Conservation (phyloP, 1,140 invertebrate species). For the Yoshiicerus persimilis region DNA sequence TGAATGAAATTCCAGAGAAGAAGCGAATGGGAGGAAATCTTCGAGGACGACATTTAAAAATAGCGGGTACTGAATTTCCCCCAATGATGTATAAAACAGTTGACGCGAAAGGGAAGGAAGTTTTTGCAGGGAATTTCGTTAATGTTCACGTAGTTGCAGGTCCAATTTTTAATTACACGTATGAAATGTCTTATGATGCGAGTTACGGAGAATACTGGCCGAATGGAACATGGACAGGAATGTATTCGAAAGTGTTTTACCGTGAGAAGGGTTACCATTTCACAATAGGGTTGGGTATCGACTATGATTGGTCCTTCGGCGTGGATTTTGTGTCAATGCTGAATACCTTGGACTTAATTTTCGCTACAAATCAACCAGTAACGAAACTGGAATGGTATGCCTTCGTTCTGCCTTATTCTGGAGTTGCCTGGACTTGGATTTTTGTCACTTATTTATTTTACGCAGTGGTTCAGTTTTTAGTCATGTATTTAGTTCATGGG, state of each 20-base stretch:
- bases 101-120: neutral
- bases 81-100: neutral
- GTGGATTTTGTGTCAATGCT: neutral
- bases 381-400: neutral
- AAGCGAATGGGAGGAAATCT: neutral
- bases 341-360: neutral
- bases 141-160: neutral
- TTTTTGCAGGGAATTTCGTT: neutral
- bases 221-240: neutral
- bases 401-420: neutral
- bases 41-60: neutral
- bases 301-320: neutral
- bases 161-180: neutral
- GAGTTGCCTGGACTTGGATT: neutral
- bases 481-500: neutral
- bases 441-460: neutral
- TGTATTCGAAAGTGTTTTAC: neutral
- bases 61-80: neutral
- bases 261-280: neutral
- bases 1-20: neutral
- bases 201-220: conserved; percentile 15
- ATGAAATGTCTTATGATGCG: neutral
- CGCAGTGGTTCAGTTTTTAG: neutral
- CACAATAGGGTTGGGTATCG: neutral
- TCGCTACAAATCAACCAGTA: neutral